Evolutionary conservation across 2,113 vertebrate genomes (phyloP), one percentile per base, ranked within the genome.

Genomic region (Stigmatopora nigra): DNA sequence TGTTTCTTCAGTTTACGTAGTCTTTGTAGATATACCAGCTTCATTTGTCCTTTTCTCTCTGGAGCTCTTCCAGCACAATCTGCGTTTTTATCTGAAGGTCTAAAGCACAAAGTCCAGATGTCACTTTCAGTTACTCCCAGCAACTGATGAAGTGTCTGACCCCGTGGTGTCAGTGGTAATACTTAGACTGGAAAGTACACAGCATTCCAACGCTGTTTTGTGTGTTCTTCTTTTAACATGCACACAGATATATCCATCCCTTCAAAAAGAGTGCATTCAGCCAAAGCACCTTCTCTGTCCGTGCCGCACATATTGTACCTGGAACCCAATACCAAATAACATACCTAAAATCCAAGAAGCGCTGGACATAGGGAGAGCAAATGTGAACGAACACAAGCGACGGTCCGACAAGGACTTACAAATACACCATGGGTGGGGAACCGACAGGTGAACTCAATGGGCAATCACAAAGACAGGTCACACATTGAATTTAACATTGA

Each of bases 61-160:
- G 52, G 52, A 55, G 14, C 13, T 25, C 52, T 5, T 25, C 22
- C 20, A 55, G 52, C 52, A 14, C 52, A 55, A 55, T 55, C 20
- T 55, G 52, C n/a, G 5, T 55, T 55, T 55, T 55, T 15, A 55
- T 55, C 52, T 22, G 20, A 55, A 25, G 52, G 11, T 12, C 52
- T 55, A 55, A 55, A 55, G 22, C 20, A 55, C 52, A 55, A 55
- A 55, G 52, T 20, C 52, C 52, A 55, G 52, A 55, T 55, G 52
- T 55, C 52, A 55, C 20, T 55, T 55, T 20, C 20, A 25, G 52
- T 55, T 25, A 55, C 52, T 55, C 52, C 22, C 20, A 55, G 52
- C 52, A 55, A 20, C 52, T 55, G 52, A 55, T 55, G 52, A 55
- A 55, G 52, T 55, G 20, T 55, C 20, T 55, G 20, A 55, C 52